These are phyloP conservation scores for Apaloderma vittatum DNA, from an alignment of 2,113 vertebrate genomes.

Conservation along the genomic window DNA sequence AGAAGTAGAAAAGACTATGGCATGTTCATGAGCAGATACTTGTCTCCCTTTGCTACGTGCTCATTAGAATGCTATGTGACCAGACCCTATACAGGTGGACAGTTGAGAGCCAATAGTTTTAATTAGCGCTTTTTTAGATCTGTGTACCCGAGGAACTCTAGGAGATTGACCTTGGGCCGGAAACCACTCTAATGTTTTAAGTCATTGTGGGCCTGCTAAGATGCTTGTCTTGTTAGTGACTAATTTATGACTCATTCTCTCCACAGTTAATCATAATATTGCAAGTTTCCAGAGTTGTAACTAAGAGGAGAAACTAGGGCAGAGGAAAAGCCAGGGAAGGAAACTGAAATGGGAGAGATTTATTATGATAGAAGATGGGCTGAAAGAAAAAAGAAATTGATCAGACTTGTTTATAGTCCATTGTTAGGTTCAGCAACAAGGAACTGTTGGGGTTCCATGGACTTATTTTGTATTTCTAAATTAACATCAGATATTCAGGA, in stretches of 20 bases:
- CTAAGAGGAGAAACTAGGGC: neutral
- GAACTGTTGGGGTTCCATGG: neutral
- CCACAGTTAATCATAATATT: neutral
- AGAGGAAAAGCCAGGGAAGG: neutral
- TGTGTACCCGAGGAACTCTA: neutral
- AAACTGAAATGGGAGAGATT: neutral
- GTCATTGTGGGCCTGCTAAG: neutral
- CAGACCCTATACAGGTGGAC: neutral
- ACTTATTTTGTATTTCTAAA: neutral
- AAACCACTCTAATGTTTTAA: conserved; percentile 11
- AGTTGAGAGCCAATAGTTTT: neutral
- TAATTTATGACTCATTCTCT: conserved; percentile 49
- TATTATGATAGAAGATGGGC: neutral
- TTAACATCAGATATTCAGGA: neutral
- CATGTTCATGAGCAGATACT: neutral
- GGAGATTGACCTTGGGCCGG: conserved; percentile 1
- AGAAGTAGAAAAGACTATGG: neutral
- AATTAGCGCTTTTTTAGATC: neutral
- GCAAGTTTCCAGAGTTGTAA: conserved; percentile 7
- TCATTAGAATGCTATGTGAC: conserved; percentile 5
- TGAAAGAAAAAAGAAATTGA: neutral
- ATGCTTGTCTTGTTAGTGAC: conserved; percentile 30
- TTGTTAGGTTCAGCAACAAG: neutral
- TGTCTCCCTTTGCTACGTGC: neutral
- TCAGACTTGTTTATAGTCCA: neutral